A percentile compares a stretch with the other conserved stretches of the same genome.
Evolutionary conservation across 1,140 invertebrate species (phyloP).

Genomic region (Vollenhovia emeryi): DNA sequence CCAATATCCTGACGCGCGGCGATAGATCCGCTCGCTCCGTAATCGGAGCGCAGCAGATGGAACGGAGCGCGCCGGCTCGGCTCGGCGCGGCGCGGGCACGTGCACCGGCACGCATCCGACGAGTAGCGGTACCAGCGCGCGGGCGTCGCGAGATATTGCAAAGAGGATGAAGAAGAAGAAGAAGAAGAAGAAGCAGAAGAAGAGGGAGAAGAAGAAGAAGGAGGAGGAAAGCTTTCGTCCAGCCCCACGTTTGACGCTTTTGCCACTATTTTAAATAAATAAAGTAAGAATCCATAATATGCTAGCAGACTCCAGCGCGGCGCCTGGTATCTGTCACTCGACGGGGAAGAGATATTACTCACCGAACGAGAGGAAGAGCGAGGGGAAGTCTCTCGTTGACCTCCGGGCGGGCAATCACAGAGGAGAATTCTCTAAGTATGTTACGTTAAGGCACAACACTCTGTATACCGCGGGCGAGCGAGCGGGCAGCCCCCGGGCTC

Average conservation of each 20-base stretch:
- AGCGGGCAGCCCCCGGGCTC: no score
- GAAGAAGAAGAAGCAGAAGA: background rate
- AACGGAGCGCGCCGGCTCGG: constrained; percentile 64
- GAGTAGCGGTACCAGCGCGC: constrained; percentile 21
- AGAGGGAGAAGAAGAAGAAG: background rate
- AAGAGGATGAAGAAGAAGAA: background rate
- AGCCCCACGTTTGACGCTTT: no score
- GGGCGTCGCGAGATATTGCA: background rate
- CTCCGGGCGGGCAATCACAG: constrained; percentile 36
- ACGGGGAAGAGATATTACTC: no score
- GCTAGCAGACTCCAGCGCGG: no score
- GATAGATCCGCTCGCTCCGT: constrained; percentile 28
- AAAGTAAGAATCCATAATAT: no score
- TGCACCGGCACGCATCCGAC: constrained; percentile 43
- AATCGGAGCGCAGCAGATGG: constrained; percentile 70
- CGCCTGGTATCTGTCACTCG: no score
- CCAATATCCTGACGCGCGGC: background rate
- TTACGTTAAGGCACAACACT: constrained; percentile 60
- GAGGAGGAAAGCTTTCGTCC: no score
- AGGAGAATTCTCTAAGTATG: constrained; percentile 27
- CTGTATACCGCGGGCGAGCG: constrained; percentile 52
- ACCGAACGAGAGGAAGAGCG: background rate
- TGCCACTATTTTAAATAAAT: no score
- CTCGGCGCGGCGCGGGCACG: constrained; percentile 63
- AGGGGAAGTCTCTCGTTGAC: background rate